Base-by-base conservation (phyloP, 2,888 invertebrate genomes). In the Nematopogon swammerdamellus region DNA sequence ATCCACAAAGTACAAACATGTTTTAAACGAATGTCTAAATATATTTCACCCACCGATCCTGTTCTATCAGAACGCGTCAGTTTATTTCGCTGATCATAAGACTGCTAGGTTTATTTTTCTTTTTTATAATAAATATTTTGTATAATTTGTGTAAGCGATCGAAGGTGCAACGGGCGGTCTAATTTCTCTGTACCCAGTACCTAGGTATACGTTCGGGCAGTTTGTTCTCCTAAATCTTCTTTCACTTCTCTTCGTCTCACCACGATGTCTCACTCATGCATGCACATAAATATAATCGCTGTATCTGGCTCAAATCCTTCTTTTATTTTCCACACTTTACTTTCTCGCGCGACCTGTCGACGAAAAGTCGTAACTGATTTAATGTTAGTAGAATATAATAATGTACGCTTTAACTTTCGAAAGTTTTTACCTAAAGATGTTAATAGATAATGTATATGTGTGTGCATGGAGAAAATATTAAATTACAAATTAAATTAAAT, bases 321-420 rank as follows among this genome's bases (percentile, higher is more conserved):
- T 8, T 25, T 14, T 36, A 14, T 3, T 36, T 36, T 36, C n/a
- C 36, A 6, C 3, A 36, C 25, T 36, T 36, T 36, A 36, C 25
- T 25, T 4, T 25, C 25, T 8, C 4, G 4, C 8, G 25, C 25
- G 25, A 25, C n/a, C 36, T 10, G 36, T 36, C n/a, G 36, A 36
- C 36, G n/a, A 36, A 36, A 3, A 14, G 36, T 36, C 36, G n/a
- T 36, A 14, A 14, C 36, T 36, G 36, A 36, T 8, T 36, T 36
- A 36, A 36, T 14, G 36, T 36, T 14, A 76, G 72, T 66, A 77
- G 76, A 76, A 77, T 69, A 77, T 19, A 45, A 47, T 18, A 19
- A 74, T 76, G 74, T 79, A 79, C 79, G 79, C 79, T 77, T 79
- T 79, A 79, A 79, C 36, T 36, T 36, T 36, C 36, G 36, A 36